phyloP scores from a whole-genome alignment of 2,113 vertebrate species.

The Mola mola region DNA sequence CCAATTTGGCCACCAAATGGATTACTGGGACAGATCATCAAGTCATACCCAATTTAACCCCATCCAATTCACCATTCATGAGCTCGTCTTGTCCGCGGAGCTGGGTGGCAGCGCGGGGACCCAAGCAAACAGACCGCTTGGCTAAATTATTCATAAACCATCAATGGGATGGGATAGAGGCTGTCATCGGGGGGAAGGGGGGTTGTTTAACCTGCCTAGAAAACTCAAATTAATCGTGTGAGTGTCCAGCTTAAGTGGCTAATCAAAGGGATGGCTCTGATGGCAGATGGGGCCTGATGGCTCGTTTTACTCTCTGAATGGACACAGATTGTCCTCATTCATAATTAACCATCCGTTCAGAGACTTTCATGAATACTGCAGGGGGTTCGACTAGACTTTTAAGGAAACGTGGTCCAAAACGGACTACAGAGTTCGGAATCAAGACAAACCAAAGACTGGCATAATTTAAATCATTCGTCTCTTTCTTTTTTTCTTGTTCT shows the following conservation, averaged over 20 bases:
- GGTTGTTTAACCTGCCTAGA: constrained; percentile 79
- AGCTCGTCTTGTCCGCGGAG: constrained; percentile 54
- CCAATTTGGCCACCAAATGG: constrained; percentile 50
- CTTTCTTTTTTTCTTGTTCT: background rate
- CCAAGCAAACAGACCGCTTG: constrained; percentile 61
- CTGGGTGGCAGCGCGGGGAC: constrained; percentile 26
- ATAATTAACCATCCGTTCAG: constrained; percentile 86
- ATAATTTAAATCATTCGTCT: background rate
- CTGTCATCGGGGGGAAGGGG: constrained; percentile 43
- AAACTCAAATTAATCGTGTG: constrained; percentile 72
- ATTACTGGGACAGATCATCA: constrained; percentile 65
- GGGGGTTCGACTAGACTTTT: constrained; percentile 39
- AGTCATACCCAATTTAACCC: constrained; percentile 66
- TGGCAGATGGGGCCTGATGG: constrained; percentile 83
- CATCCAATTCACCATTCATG: constrained; percentile 68
- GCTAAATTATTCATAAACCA: constrained; percentile 76
- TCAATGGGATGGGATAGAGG: constrained; percentile 55
- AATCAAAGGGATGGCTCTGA: constrained; percentile 74
- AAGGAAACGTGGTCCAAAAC: constrained; percentile 32
- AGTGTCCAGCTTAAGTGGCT: constrained; percentile 75
- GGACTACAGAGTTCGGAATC: constrained; percentile 2
- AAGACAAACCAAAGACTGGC: background rate
- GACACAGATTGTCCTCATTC: constrained; percentile 85
- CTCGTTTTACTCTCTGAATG: constrained; percentile 82
- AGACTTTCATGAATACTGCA: constrained; percentile 70